These are phyloP conservation scores for Nematolebias whitei DNA, from an alignment of 2,113 vertebrate species.

Conservation along the genomic window DNA sequence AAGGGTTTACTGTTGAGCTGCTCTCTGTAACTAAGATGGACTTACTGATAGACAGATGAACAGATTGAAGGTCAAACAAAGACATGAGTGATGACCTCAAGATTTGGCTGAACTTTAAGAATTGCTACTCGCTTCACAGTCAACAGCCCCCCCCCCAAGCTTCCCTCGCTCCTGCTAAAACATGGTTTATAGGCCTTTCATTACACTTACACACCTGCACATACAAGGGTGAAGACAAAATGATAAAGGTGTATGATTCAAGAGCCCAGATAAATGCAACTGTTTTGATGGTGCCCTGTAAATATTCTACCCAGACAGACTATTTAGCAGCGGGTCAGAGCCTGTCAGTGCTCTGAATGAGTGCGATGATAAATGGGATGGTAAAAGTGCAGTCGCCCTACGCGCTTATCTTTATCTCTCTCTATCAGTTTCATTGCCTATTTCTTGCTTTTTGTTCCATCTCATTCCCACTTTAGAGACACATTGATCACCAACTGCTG, in stretches of 20 bases:
- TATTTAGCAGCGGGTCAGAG: slow-evolving; percentile 48
- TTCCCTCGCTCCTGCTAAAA: slow-evolving; percentile 18
- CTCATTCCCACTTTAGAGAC: slow-evolving; percentile 60
- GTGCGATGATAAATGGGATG: slow-evolving; percentile 64
- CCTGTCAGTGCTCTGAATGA: slow-evolving; percentile 44
- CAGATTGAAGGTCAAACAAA: slow-evolving; percentile 45
- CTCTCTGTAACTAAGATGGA: neutral
- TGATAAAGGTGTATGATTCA: slow-evolving; percentile 59
- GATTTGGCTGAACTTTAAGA: slow-evolving; percentile 62
- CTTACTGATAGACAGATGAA: slow-evolving; percentile 19
- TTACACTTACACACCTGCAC: slow-evolving; percentile 10
- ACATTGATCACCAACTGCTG: slow-evolving; percentile 75
- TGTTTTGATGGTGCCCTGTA: slow-evolving; percentile 70
- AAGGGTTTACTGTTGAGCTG: neutral
- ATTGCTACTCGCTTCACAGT: slow-evolving; percentile 17
- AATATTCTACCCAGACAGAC: slow-evolving; percentile 63
- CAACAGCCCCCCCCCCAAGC: slow-evolving; percentile 25
- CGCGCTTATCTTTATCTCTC: slow-evolving; percentile 64
- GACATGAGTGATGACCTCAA: slow-evolving; percentile 32
- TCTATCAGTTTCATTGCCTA: slow-evolving; percentile 64
- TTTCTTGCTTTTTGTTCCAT: slow-evolving; percentile 47
- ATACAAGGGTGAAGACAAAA: slow-evolving; percentile 38
- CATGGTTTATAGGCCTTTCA: slow-evolving; percentile 25
- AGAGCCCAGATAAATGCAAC: slow-evolving; percentile 56
- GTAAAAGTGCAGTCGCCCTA: slow-evolving; percentile 75